These are phyloP conservation scores for Diplosoma virens DNA, from an alignment of 23 tunicate genomes.

Conservation along the genomic window DNA sequence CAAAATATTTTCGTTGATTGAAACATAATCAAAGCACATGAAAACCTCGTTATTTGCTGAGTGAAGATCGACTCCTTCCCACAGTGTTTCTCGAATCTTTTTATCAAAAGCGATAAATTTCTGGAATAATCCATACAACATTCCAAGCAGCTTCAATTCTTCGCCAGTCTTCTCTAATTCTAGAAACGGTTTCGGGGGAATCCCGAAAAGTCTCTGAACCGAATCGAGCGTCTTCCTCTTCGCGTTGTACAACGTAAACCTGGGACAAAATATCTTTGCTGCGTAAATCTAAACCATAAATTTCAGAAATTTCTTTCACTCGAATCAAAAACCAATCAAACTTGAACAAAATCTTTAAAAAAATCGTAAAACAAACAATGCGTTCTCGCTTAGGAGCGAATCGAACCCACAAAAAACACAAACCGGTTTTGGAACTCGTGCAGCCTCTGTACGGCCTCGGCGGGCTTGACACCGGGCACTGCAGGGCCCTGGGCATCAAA, in stretches of 20 bases:
- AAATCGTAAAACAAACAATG: too few relatives aligned
- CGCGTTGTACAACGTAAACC: constrained; percentile 75
- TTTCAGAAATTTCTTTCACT: too few relatives aligned
- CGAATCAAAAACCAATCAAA: too few relatives aligned
- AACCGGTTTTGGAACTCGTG: constrained; percentile 88
- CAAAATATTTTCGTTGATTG: too few relatives aligned
- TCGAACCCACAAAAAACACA: too few relatives aligned
- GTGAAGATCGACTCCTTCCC: constrained; percentile 82
- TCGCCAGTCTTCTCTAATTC: constrained; percentile 91
- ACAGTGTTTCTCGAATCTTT: constrained; percentile 78
- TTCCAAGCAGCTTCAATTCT: constrained; percentile 77
- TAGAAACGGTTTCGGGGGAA: constrained; percentile 77
- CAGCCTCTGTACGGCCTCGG: constrained; percentile 79
- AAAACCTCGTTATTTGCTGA: constrained; percentile 64
- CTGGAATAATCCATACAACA: constrained; percentile 81
- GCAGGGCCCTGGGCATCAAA: constrained; percentile 96
- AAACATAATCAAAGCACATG: too few relatives aligned
- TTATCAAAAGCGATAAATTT: constrained; percentile 83
- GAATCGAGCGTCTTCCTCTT: constrained; percentile 78
- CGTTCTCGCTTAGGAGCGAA: too few relatives aligned
- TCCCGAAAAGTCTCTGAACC: constrained; percentile 78
- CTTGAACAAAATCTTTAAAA: too few relatives aligned
- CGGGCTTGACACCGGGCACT: constrained; percentile 77
- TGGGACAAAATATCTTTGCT: constrained; percentile 9
- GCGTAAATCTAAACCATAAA: too few relatives aligned